Percentiles rank a stretch among this genome's conserved stretches.
phyloP scores from a whole-genome alignment of 2,797 vertebrate species.

The Artibeus lituratus region DNA sequence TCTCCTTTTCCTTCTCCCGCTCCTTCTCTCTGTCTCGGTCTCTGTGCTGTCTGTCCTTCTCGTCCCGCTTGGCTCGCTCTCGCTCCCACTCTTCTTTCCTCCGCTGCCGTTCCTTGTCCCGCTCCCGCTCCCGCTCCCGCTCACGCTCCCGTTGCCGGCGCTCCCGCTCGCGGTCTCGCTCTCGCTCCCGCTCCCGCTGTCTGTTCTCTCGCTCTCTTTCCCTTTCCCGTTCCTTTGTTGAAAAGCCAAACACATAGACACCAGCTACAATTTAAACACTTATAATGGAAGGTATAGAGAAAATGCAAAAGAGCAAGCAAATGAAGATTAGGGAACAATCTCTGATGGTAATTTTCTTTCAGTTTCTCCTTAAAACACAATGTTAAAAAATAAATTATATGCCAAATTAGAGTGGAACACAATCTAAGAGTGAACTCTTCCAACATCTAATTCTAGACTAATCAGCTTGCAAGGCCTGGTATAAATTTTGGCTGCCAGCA shows the following conservation, averaged over 20 bases:
- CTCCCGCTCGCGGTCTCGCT: constrained; percentile 85
- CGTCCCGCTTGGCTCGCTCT: constrained; percentile 85
- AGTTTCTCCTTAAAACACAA: fast-evolving
- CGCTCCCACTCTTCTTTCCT: constrained; percentile 92
- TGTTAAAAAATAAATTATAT: neutral
- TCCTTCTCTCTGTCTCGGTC: constrained; percentile 89
- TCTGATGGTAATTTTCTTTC: neutral
- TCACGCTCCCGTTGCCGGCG: constrained; percentile 83
- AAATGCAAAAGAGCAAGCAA: neutral
- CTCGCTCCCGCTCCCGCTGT: constrained; percentile 82
- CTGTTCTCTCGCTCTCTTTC: constrained; percentile 82
- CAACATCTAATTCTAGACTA: neutral
- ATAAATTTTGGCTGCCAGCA: neutral
- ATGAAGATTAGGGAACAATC: neutral
- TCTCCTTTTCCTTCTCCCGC: constrained; percentile 91
- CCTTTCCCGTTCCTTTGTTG: constrained; percentile 85
- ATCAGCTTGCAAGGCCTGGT: neutral
- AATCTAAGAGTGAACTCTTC: neutral
- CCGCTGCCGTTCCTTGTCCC: constrained; percentile 91
- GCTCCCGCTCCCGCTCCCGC: constrained; percentile 90
- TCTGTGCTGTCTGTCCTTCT: constrained; percentile 92
- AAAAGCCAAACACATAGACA: neutral
- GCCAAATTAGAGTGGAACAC: neutral
- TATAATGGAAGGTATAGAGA: neutral
- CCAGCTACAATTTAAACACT: neutral